These are phyloP conservation scores for Hirundichthys speculiger DNA, from an alignment of 2,113 vertebrate genomes.

Conservation along the genomic window DNA sequence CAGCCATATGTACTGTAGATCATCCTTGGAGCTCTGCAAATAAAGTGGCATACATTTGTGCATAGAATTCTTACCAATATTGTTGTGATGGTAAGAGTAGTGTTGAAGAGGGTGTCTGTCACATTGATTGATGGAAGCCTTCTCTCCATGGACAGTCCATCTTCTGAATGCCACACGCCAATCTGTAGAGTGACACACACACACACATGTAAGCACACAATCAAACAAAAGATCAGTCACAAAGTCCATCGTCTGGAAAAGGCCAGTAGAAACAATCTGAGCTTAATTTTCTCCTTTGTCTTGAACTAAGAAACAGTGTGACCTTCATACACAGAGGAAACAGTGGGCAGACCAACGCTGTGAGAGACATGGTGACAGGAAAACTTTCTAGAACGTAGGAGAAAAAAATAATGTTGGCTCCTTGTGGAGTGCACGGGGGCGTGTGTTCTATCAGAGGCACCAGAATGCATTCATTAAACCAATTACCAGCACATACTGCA, in stretches of 20 bases:
- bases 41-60: constrained; percentile 15
- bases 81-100: constrained; percentile 94
- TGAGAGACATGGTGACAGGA: constrained; percentile 11
- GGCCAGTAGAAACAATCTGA: constrained; percentile 38
- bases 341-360: constrained; percentile 15
- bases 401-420: constrained; percentile 38
- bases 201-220: constrained; percentile 34
- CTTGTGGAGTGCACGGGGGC: constrained; percentile 49
- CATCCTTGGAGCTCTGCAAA: constrained; percentile 24
- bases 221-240: constrained; percentile 46
- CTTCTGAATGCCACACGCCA: constrained; percentile 95
- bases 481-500: constrained; percentile 72
- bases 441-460: constrained; percentile 69
- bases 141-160: constrained; percentile 95
- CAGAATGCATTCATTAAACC: constrained; percentile 77
- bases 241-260: constrained; percentile 42
- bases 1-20: constrained; percentile 45
- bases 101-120: constrained; percentile 95
- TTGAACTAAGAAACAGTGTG: constrained; percentile 29
- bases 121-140: constrained; percentile 90
- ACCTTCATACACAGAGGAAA: constrained; percentile 41
- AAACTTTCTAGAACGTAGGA: constrained; percentile 29
- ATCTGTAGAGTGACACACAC: constrained; percentile 84
- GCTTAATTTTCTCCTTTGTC: constrained; percentile 22
- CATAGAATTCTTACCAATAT: constrained; percentile 90